Evolutionary conservation across 1,140 invertebrate species (phyloP), one percentile per base, ranked within the genome.

Genomic region (Camponotus vicinus): DNA sequence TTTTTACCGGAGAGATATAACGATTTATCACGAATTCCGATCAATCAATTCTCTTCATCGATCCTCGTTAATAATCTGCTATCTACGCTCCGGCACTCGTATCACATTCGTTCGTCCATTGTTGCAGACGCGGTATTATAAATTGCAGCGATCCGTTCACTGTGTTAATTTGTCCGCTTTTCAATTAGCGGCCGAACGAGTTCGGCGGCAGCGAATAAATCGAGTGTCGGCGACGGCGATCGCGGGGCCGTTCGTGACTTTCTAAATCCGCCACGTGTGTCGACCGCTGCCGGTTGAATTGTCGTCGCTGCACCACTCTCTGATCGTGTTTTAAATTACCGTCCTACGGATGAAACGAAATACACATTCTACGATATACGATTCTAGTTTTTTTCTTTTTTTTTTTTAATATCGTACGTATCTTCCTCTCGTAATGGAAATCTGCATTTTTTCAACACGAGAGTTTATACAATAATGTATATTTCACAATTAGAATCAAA

Each of bases 141-240:
- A 92, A 92, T 92, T 86, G 67, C 78, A 42, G 71, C 67, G 75
- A 91, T 90, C 86, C 86, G 84, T 89, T 92, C 76, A 63, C 78
- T 57, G 83, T 75, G 87, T 90, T 92, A 92, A 92, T 92, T 92
- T 87, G 78, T 90, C 87, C 78, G 88, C 86, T 92, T 91, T 92
- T 92, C 89, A 92, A 92, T 92, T 90, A 92, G 86, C 79, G 71
- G n/a, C 70, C 57, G 82, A 88, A 76, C 73, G 64, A 77, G 89
- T 88, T 90, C 55, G 80, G 49, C 80, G 86, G 75, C 69, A 77
- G 49, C 73, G 82, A 90, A 90, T 90, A 90, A 90, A 90, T 90
- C 64, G 83, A 90, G 49, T 66, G 71, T 34, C 85, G 80, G 40
- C 70, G 79, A 76, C 63, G 59, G 42, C 79, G 86, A 34, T 79